Percentiles rank a stretch among this genome's conserved stretches.
These are phyloP conservation scores for Phymastichus coffea DNA, from an alignment of 1,140 invertebrate genomes.

Conservation along the genomic window DNA sequence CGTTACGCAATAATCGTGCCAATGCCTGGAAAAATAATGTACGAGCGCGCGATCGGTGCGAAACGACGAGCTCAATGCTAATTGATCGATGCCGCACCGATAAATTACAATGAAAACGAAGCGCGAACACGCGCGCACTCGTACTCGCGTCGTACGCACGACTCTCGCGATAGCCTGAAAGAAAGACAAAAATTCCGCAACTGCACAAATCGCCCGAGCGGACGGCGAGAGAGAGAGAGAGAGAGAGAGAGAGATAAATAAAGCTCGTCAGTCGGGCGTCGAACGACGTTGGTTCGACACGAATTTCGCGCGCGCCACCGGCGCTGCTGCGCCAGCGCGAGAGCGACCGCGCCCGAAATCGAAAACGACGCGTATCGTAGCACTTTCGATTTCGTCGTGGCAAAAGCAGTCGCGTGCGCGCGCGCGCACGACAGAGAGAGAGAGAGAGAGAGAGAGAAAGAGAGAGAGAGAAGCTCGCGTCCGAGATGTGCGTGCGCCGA, in stretches of 20 bases:
- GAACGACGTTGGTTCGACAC: background rate
- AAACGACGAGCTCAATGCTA: no score
- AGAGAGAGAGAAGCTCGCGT: no score
- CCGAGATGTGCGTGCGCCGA: no score
- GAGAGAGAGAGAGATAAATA: no score
- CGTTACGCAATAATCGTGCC: no score
- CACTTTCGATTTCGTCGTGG: background rate
- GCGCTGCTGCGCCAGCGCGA: no score
- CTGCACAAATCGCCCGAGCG: background rate
- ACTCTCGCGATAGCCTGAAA: background rate
- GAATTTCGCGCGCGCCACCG: background rate
- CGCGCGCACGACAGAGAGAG: background rate
- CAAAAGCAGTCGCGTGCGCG: background rate
- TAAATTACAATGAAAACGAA: no score
- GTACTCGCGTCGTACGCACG: background rate
- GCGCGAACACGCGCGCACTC: background rate
- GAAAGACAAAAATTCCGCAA: background rate
- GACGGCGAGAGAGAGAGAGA: no score
- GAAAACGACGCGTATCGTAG: background rate
- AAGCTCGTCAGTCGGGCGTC: no score
- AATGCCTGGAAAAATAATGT: no score
- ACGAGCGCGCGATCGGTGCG: no score
- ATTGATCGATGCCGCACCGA: no score
- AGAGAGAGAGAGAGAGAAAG: background rate
- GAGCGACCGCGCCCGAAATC: slow-evolving; percentile 9